A percentile compares a stretch with the other conserved stretches of the same genome.
Conservation (phyloP, 2,888 invertebrate genomes). For the Troilus luridus region DNA sequence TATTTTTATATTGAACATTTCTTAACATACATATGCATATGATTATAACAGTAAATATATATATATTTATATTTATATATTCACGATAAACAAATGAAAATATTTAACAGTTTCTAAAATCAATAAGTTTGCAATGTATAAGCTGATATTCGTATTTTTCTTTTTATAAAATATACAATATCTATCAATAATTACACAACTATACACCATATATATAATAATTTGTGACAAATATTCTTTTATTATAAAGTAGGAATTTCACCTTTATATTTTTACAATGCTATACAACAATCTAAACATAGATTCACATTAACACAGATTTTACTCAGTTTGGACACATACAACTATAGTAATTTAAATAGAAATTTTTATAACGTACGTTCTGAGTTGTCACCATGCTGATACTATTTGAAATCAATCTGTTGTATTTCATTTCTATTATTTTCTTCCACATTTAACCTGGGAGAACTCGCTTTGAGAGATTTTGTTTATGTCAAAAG, state of each 20-base stretch:
- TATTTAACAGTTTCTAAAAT: slow-evolving; percentile 53
- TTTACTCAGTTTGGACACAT: slow-evolving; percentile 56
- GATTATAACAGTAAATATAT: slow-evolving; percentile 56
- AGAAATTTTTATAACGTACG: slow-evolving; percentile 11
- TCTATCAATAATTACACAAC: slow-evolving; percentile 59
- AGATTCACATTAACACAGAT: slow-evolving; percentile 56
- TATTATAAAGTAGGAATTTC: slow-evolving; percentile 53
- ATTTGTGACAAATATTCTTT: slow-evolving; percentile 52
- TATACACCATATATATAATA: slow-evolving; percentile 56
- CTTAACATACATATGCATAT: slow-evolving; percentile 55
- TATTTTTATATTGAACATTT: slow-evolving; percentile 52
- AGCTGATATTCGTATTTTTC: slow-evolving; percentile 56
- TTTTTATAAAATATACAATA: slow-evolving; percentile 59
- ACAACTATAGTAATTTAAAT: slow-evolving; percentile 54
- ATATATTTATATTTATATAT: slow-evolving; percentile 51
- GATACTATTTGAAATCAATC: background rate
- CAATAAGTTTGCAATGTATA: slow-evolving; percentile 31
- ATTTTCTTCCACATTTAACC: background rate
- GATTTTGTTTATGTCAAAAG: background rate
- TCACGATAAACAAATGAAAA: slow-evolving; percentile 52
- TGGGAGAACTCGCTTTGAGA: background rate
- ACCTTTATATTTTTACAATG: slow-evolving; percentile 41
- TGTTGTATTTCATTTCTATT: background rate
- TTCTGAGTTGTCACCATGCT: slow-evolving; percentile 41
- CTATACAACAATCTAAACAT: slow-evolving; percentile 51